Evolutionary conservation across 2,888 invertebrate species (phyloP).

Genomic region (Podotricha telesiphe): DNA sequence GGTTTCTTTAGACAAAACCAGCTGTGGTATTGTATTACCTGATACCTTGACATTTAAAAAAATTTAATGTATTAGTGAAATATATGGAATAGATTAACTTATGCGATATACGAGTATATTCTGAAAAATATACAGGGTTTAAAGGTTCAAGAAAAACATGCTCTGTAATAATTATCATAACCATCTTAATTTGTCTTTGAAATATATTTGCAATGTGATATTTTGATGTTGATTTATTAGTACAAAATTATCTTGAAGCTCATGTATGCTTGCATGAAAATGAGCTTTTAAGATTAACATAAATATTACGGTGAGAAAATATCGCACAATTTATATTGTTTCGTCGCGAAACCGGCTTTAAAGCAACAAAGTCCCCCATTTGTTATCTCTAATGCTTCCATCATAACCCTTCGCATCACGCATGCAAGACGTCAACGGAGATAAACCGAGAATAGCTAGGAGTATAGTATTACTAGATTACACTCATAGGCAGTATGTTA

Average conservation of each 20-base stretch:
- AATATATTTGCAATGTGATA: conserved; percentile 9
- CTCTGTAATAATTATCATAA: background rate
- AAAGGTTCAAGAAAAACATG: background rate
- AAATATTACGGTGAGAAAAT: conserved; percentile 39
- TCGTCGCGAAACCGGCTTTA: conserved; percentile 41
- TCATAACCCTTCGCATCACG: conserved; percentile 44
- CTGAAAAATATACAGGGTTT: background rate
- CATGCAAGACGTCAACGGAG: conserved; percentile 45
- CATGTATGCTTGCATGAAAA: conserved; percentile 30
- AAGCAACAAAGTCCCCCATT: conserved; percentile 43
- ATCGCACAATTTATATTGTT: conserved; percentile 42
- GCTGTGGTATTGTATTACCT: no score
- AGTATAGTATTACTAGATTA: conserved; percentile 35
- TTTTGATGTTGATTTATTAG: conserved; percentile 29
- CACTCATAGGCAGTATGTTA: conserved; percentile 9
- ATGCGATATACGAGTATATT: no score
- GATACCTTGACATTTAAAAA: no score
- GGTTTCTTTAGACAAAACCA: no score
- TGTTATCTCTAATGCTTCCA: conserved; percentile 45
- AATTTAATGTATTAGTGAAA: no score
- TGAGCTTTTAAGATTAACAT: conserved; percentile 35
- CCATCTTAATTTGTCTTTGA: background rate
- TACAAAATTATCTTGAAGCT: conserved; percentile 22
- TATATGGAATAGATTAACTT: no score
- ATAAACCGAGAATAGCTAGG: conserved; percentile 43